phyloP scores from a whole-genome alignment of 1,140 invertebrate species.

The Goniozus legneri region DNA sequence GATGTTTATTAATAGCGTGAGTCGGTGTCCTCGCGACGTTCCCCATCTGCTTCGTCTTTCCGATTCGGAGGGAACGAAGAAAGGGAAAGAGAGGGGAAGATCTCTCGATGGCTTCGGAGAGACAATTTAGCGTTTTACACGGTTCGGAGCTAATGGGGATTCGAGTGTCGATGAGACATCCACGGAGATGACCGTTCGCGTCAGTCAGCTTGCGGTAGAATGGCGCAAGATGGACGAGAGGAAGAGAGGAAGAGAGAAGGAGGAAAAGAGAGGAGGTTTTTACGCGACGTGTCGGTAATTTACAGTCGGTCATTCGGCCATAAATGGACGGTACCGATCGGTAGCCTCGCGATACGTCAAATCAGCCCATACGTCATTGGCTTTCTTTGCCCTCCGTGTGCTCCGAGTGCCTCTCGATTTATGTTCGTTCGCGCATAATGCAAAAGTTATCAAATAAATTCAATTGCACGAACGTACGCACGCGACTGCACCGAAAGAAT shows the following conservation, averaged over 20 bases:
- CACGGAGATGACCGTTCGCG: constrained; percentile 39
- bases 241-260: constrained; percentile 4
- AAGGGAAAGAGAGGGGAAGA: too few species aligned
- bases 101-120: too few species aligned
- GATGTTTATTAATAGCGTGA: too few species aligned
- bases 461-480: constrained; percentile 3
- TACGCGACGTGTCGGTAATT: constrained; percentile 50
- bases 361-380: constrained; percentile 54
- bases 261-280: constrained; percentile 28
- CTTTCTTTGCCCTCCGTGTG: constrained; percentile 51
- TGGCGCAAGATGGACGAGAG: constrained; percentile 26
- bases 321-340: constrained; percentile 47
- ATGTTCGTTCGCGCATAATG: constrained; percentile 51
- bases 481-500: too few species aligned
- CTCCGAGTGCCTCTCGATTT: constrained; percentile 45
- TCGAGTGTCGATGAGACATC: constrained; percentile 45
- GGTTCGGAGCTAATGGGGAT: constrained; percentile 29
- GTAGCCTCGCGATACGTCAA: constrained; percentile 52
- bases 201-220: too few species aligned
- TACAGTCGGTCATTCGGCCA: constrained; percentile 52
- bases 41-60: too few species aligned
- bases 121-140: constrained; percentile 29
- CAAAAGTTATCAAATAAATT: constrained; percentile 55
- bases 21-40: too few species aligned
- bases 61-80: too few species aligned